These are phyloP conservation scores for Lanistes nyassanus DNA, from an alignment of 1,140 invertebrate species.

Conservation along the genomic window DNA sequence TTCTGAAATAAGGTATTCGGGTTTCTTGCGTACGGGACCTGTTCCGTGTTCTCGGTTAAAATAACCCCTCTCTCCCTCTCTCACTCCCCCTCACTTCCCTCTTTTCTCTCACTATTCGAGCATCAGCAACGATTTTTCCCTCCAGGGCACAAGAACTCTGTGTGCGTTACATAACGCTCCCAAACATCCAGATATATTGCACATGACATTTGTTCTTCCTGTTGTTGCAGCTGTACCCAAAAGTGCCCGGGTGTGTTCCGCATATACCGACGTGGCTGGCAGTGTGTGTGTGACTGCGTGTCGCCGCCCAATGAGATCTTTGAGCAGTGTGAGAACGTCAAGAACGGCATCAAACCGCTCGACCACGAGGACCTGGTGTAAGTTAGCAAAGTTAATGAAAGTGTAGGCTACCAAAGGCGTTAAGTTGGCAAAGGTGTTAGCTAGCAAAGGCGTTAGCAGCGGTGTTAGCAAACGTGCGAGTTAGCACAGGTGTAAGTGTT, in stretches of 20 bases:
- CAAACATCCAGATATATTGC: too few relatives aligned
- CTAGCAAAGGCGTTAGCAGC: background rate
- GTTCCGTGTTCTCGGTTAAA: too few relatives aligned
- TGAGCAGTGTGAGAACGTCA: conserved; percentile 20
- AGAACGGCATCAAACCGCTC: conserved; percentile 27
- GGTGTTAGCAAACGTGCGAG: background rate
- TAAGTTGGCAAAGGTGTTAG: background rate
- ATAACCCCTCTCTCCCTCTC: background rate
- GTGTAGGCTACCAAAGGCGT: background rate
- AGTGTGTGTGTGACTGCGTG: conserved; percentile 31
- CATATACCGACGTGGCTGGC: conserved; percentile 11
- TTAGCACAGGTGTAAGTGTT: background rate
- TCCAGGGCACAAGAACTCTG: too few relatives aligned
- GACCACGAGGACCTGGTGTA: conserved; percentile 27
- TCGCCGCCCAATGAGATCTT: conserved; percentile 7
- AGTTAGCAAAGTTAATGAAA: background rate
- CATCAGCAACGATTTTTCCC: too few relatives aligned
- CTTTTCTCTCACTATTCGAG: background rate
- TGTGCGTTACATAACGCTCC: too few relatives aligned
- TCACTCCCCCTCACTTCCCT: background rate
- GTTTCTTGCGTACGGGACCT: too few relatives aligned
- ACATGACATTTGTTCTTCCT: background rate
- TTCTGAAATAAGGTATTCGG: too few relatives aligned
- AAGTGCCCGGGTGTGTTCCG: conserved; percentile 29
- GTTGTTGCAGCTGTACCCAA: conserved; percentile 25